phyloP scores from a whole-genome alignment of 2,113 vertebrate species.

The Hydrochoerus hydrochaeris region DNA sequence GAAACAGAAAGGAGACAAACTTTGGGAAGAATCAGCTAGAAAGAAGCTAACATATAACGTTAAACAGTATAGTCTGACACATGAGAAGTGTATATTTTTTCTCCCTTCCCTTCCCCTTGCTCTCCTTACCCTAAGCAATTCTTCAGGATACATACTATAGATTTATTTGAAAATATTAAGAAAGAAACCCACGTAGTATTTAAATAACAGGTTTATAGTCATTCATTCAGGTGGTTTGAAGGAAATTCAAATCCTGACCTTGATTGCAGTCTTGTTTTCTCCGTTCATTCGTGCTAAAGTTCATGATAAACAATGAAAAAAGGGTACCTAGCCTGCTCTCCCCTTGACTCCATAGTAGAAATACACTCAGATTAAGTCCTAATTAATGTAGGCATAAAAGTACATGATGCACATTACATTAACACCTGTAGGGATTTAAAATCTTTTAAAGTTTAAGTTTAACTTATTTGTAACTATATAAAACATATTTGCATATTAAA shows the following conservation, averaged over 20 bases:
- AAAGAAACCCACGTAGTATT: neutral
- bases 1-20: neutral
- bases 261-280: neutral
- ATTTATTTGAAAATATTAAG: neutral
- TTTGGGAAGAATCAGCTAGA: neutral
- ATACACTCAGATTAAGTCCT: neutral
- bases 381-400: neutral
- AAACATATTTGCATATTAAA: neutral
- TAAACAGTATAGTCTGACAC: neutral
- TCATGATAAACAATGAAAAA: neutral
- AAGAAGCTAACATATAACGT: neutral
- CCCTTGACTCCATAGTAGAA: neutral
- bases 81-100: neutral
- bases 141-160: neutral
- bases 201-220: neutral
- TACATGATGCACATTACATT: neutral
- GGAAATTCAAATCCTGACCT: neutral
- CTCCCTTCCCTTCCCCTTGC: neutral
- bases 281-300: neutral
- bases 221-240: neutral
- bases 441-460: neutral
- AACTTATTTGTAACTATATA: neutral
- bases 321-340: neutral
- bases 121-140: neutral
- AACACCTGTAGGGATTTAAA: neutral